Evolutionary conservation across 2,888 invertebrate species (phyloP).

Genomic region (Ormyrus pomaceus): DNA sequence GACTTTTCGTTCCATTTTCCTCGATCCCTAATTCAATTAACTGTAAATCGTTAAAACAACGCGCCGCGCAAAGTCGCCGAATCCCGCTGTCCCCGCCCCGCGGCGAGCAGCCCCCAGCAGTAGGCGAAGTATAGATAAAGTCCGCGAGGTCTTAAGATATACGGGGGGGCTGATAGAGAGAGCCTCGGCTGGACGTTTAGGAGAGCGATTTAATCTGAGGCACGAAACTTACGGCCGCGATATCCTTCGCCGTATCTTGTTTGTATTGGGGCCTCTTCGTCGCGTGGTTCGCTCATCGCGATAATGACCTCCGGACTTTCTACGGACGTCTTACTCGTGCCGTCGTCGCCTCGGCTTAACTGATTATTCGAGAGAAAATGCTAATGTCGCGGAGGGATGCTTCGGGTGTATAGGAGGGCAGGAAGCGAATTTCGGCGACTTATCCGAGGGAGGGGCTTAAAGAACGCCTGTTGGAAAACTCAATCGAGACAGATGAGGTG

Average conservation of each 20-base stretch:
- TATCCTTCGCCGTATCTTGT: slow-evolving; percentile 5
- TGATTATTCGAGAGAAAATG: too few species aligned
- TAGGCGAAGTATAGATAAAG: slow-evolving; percentile 30
- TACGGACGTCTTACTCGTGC: too few species aligned
- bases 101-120: background rate
- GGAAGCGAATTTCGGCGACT: too few species aligned
- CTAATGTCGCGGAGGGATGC: too few species aligned
- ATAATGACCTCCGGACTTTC: too few species aligned
- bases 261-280: slow-evolving; percentile 6
- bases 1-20: too few species aligned
- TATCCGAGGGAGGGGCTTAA: too few species aligned
- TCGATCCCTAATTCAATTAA: background rate
- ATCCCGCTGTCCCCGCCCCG: background rate
- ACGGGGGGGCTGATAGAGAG: background rate
- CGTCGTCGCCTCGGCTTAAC: too few species aligned
- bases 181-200: slow-evolving; percentile 4
- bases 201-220: slow-evolving; percentile 2
- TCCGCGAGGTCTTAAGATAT: slow-evolving; percentile 27
- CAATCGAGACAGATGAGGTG: too few species aligned
- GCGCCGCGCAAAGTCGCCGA: background rate
- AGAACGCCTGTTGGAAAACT: too few species aligned
- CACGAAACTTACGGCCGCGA: background rate
- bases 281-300: background rate
- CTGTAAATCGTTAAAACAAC: background rate
- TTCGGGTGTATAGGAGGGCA: too few species aligned